Conservation (phyloP, 64 coral and sea anemone genomes). For the Anthopleura sola region DNA sequence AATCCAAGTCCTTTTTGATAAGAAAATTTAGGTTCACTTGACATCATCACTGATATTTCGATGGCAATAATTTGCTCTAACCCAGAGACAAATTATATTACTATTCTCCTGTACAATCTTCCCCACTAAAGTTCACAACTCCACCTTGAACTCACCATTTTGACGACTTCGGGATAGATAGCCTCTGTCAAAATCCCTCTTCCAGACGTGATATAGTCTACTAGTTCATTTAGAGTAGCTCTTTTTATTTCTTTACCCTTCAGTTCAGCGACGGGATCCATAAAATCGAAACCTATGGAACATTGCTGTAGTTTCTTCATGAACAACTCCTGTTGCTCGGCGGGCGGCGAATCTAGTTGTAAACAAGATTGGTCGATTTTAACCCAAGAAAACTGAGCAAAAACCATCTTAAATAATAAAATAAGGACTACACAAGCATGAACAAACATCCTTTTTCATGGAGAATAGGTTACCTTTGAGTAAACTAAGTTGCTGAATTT, state of each 20-base stretch:
- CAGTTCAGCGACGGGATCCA: conserved; percentile 98
- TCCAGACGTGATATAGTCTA: conserved; percentile 96
- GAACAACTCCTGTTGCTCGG: conserved; percentile 99
- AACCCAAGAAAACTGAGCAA: conserved; percentile 12
- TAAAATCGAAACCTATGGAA: conserved; percentile 99
- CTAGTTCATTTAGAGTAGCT: conserved; percentile 93
- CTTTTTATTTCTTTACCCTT: conserved; percentile 99
- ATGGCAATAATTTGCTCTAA: not conserved
- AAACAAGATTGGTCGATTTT: conserved; percentile 74
- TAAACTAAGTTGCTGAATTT: conserved; percentile 88
- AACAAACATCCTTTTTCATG: not conserved
- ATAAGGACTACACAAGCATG: not conserved
- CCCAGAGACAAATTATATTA: conserved; percentile 1
- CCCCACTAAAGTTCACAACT: not conserved
- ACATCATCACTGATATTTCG: conserved; percentile 5
- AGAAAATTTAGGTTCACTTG: conserved; percentile 7
- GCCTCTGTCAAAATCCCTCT: conserved; percentile 90
- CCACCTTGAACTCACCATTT: conserved; percentile 78
- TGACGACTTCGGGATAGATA: conserved; percentile 95
- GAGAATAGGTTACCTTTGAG: conserved; percentile 78
- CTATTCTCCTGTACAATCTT: not conserved
- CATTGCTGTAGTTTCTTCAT: conserved; percentile 98
- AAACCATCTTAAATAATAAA: conserved; percentile 21
- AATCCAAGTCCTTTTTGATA: not conserved
- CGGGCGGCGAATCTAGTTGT: conserved; percentile 89